Percentiles rank a stretch among this genome's conserved stretches.
Evolutionary conservation across 2,113 vertebrate species (phyloP).

Genomic region (Pseudorectes ferrugineus): DNA sequence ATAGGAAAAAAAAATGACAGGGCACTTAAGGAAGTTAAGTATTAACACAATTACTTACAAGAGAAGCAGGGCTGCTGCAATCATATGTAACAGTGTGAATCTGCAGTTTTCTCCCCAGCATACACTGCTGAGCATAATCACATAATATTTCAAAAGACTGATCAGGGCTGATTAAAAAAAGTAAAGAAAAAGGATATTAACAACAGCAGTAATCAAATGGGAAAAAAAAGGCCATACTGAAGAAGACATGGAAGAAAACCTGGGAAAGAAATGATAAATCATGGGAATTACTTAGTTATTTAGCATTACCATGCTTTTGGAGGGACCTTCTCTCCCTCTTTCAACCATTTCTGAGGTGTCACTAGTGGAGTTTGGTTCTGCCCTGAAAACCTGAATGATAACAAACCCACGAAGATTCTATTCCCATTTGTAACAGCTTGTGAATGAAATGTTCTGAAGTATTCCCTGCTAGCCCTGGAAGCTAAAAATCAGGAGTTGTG

Average conservation of each 20-base stretch:
- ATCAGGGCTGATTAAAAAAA: conserved; percentile 72
- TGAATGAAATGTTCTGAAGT: not conserved
- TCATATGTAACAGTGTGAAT: conserved; percentile 70
- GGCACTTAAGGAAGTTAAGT: not conserved
- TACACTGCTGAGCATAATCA: conserved; percentile 69
- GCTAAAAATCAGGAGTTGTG: not conserved
- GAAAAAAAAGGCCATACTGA: not conserved
- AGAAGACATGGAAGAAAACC: not conserved
- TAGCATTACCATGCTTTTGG: not conserved
- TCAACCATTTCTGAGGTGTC: not conserved
- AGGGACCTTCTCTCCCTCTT: not conserved
- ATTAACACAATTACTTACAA: conserved; percentile 62
- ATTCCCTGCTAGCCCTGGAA: not conserved
- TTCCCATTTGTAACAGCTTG: not conserved
- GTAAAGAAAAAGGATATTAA: not conserved
- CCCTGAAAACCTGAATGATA: not conserved
- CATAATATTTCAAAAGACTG: conserved; percentile 71
- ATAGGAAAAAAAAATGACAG: not conserved
- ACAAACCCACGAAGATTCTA: not conserved
- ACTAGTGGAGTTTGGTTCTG: not conserved
- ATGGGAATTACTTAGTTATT: not conserved
- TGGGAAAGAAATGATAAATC: not conserved
- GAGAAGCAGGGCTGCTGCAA: conserved; percentile 56
- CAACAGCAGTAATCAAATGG: not conserved
- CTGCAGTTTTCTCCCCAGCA: conserved; percentile 58